Conservation (phyloP, 2,797 vertebrate species). For the Coregonus suidteri region DNA sequence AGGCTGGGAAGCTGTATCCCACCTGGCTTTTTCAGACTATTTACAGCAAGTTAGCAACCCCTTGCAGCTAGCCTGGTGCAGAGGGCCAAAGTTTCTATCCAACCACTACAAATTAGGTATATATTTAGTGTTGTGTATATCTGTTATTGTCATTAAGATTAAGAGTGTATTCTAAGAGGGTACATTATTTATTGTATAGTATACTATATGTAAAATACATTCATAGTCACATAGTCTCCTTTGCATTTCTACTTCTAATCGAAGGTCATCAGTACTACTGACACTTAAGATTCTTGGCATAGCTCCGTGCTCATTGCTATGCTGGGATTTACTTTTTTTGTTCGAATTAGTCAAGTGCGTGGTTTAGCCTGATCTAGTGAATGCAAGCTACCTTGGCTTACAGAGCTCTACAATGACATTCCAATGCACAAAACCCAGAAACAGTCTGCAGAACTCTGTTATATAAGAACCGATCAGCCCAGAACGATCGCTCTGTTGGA, state of each 20-base stretch:
- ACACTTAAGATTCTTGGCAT: slow-evolving; percentile 91
- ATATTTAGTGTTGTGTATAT: slow-evolving; percentile 17
- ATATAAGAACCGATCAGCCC: slow-evolving; percentile 57
- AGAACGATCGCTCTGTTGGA: slow-evolving; percentile 55
- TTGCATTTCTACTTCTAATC: too few species aligned
- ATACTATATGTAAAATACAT: slow-evolving; percentile 63
- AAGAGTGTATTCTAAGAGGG: slow-evolving; percentile 56
- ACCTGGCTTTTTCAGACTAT: slow-evolving; percentile 44
- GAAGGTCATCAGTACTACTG: slow-evolving; percentile 72
- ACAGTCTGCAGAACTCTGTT: slow-evolving; percentile 57
- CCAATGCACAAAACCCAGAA: slow-evolving; percentile 58
- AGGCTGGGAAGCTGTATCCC: slow-evolving; percentile 47
- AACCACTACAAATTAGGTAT: slow-evolving; percentile 13
- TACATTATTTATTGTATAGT: slow-evolving; percentile 49
- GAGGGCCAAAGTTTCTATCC: too few species aligned
- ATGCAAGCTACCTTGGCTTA: slow-evolving; percentile 72
- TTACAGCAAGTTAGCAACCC: slow-evolving; percentile 42
- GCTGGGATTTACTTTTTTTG: slow-evolving; percentile 81
- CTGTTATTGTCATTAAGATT: slow-evolving; percentile 13
- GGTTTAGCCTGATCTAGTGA: slow-evolving; percentile 85
- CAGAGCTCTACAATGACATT: slow-evolving; percentile 69
- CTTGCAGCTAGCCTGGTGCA: slow-evolving; percentile 35
- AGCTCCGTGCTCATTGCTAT: slow-evolving; percentile 82
- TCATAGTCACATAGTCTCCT: slow-evolving; percentile 25
- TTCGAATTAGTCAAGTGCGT: slow-evolving; percentile 85